Evolutionary conservation across 64 coral and sea anemone genomes (phyloP).

Genomic region (Exaiptasia diaphana): DNA sequence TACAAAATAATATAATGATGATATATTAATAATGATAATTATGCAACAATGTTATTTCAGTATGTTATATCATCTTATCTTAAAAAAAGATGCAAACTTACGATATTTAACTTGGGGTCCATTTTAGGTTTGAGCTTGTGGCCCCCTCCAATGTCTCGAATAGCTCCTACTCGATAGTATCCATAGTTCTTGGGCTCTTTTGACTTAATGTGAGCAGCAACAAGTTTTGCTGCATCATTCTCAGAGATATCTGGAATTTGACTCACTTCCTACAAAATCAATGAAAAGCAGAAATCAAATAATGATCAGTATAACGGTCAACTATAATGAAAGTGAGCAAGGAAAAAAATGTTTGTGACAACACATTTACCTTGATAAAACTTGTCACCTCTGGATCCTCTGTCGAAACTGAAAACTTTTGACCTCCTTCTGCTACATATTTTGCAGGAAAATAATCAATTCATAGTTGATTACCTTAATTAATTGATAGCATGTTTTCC

Average conservation of each 20-base stretch:
- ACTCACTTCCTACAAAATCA: constrained; percentile 75
- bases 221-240: constrained; percentile 86
- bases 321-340: no score
- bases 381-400: constrained; percentile 12
- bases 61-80: no score
- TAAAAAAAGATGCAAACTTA: constrained; percentile 49
- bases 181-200: constrained; percentile 96
- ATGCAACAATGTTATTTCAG: no score
- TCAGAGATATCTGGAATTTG: constrained; percentile 68
- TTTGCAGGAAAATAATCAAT: no score
- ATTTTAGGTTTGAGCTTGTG: constrained; percentile 91
- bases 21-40: no score
- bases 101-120: constrained; percentile 79
- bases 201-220: constrained; percentile 81
- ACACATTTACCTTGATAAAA: background rate
- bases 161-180: constrained; percentile 87
- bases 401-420: constrained; percentile 24
- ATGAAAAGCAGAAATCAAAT: no score
- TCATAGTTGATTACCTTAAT: no score
- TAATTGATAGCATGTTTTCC: no score
- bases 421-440: constrained; percentile 27
- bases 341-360: background rate
- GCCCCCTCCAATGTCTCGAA: constrained; percentile 75
- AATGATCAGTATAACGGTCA: no score
- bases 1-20: no score